Evolutionary conservation across 2,888 invertebrate species (phyloP), one percentile per base, ranked within the genome.

Genomic region (Lasioglossum marginatum): DNA sequence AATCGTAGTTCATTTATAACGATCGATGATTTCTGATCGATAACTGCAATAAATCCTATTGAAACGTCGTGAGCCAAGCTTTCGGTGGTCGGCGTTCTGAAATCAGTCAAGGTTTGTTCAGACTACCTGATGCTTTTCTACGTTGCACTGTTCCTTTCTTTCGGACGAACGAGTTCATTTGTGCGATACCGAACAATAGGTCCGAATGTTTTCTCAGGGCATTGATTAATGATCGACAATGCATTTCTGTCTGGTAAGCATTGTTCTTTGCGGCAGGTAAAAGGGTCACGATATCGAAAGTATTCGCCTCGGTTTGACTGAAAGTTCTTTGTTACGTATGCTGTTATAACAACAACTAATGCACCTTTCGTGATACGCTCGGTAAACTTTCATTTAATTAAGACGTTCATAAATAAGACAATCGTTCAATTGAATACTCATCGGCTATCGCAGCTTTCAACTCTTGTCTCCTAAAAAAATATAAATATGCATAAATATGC

Each of bases 141-240:
- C 43, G 63, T 14, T 63, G 34, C 57, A n/a, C 19, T 16, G 37
- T 79, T 83, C 52, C 48, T 80, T 85, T 68, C 37, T 73, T 77
- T 45, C 37, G 52, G 48, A 37, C 68, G 77, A 63, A 80, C 80
- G 85, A 87, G 85, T 83, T 89, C 80, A 81, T 83, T 83, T 81
- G 89, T 68, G 83, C 74, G 70, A 48, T 34, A 57, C 43, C 57
- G 80, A 79, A 77, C 87, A 87, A 89, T 87, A 72, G 72, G 31
- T 27, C 66, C 45, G 81, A 82, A 68, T 77, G 85, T 86, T 81
- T 85, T 84, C 85, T 66, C 79, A 23, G 81, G 73, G 79, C 85
- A 79, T 85, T 89, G 89, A 89, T 90, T 89, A 90, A 90, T 90
- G 90, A 89, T 76, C 73, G 72, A 82, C 85, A 85, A 89, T 79